Base-by-base conservation (phyloP, 2,888 invertebrate genomes). In the Lamproptera curius region DNA sequence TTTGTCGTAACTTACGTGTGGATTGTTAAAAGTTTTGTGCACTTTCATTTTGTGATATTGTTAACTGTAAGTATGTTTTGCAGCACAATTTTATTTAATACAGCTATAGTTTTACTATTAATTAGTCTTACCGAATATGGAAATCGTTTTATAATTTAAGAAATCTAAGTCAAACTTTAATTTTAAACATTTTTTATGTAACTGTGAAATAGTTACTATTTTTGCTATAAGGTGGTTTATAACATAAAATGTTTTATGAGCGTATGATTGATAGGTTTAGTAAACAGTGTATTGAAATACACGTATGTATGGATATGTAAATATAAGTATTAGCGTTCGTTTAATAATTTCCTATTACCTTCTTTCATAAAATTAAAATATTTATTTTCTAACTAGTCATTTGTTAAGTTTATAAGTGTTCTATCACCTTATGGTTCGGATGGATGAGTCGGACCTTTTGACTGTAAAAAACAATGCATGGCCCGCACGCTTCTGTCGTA, bases 61-160 rank as follows among this genome's bases (percentile, higher is more conserved):
- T 1, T 42, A 8, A 33, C 8, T 20, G 47, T 47, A 33, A 47
- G 47, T 47, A 45, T 23, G 33, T 33, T 16, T 26, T 28, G n/a
- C n/a, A n/a, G n/a, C n/a, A n/a, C n/a, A n/a, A n/a, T n/a, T n/a
- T n/a, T 23, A 23, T 23, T 23, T 23, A 23, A 23, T 8, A 4
- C 23, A 8, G 5, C 5, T 23, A 8, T 23, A 23, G 4, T 23
- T 23, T 23, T 23, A 4, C 23, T n/a, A n/a, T n/a, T n/a, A n/a
- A n/a, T n/a, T n/a, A n/a, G n/a, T n/a, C n/a, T n/a, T n/a, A n/a
- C n/a, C n/a, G n/a, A n/a, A n/a, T n/a, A n/a, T n/a, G n/a, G n/a
- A n/a, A n/a, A n/a, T n/a, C n/a, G n/a, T n/a, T n/a, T n/a, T n/a
- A n/a, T n/a, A n/a, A n/a, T n/a, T n/a, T n/a, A n/a, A n/a, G n/a